Base-by-base conservation (phyloP, 2,113 vertebrate species). In the Pyrgilauda ruficollis region DNA sequence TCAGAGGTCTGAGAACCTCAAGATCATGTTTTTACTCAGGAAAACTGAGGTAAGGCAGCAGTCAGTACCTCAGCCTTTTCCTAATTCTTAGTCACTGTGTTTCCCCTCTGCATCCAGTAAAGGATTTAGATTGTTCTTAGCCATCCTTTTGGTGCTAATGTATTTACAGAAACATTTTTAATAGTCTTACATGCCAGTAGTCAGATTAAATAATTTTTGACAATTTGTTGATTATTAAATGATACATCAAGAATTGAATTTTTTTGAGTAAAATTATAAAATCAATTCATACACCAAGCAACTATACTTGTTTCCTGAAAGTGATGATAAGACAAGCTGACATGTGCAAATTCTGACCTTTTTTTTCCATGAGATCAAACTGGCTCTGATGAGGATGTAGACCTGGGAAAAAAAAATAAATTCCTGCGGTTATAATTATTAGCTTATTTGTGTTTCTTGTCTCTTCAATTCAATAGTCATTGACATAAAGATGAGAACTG, bases 231-330 rank as follows among this genome's bases (percentile, higher is more conserved):
- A 35, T 43, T 88, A 53, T 50, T 83, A 84, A 80, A 53, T 18
- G 10, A 49, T 9, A 22, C 64, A 44, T 9, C 14, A 58, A 43
- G 4, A 61, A 7, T 20, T 49, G 2, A 0, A 4, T 15, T 3
- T 6, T 44, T 75, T 89, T 70, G 14, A 0, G 4, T 7, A 76
- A 73, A 86, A 46, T 62, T 66, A 35, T 64, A 2, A 46, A 53
- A 17, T 77, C 23, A 3, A 10, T 53, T 30, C 10, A 28, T 10
- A 75, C 19, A 55, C 14, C 11, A 62, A 75, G 17, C 1, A 0
- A 31, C 6, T 37, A 24, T 28, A 44, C 2, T 76, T 62, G 7
- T 67, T 93, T 74, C 11, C 37, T 74, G 39, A 67, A 85, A 77
- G 9, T 63, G 59, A 59, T 47, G 15, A 7, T 77, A 83, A 46